A percentile compares a stretch with the other conserved stretches of the same genome.
phyloP scores from a whole-genome alignment of 2,113 vertebrate genomes.

The Aptenodytes forsteri region DNA sequence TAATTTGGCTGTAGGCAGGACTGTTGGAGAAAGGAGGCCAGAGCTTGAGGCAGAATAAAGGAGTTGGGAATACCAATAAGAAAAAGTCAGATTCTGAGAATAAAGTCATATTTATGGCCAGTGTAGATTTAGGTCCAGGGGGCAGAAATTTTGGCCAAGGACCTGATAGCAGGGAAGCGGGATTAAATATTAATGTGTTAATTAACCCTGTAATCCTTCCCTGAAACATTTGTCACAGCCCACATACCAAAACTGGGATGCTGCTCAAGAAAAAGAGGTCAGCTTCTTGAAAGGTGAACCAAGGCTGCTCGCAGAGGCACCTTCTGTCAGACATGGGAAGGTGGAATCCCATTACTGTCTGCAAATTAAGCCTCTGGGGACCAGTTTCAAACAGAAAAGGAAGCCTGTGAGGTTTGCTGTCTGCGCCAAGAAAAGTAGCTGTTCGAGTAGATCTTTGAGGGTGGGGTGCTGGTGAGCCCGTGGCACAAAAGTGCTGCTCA shows the following conservation, averaged over 20 bases:
- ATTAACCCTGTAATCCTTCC: slow-evolving; percentile 28
- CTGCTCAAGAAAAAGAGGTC: slow-evolving; percentile 40
- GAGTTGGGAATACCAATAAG: not conserved
- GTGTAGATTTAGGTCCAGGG: not conserved
- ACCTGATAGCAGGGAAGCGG: not conserved
- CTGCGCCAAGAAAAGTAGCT: not conserved
- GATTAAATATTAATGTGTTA: slow-evolving; percentile 20
- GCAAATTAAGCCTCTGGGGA: slow-evolving; percentile 61
- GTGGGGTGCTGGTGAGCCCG: not conserved
- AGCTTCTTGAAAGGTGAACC: slow-evolving; percentile 49
- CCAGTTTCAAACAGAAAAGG: not conserved
- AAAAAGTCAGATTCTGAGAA: not conserved
- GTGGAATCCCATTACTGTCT: slow-evolving; percentile 53
- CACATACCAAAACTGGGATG: not conserved
- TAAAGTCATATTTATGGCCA: not conserved
- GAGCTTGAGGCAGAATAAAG: not conserved
- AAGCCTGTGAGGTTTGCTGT: slow-evolving; percentile 23
- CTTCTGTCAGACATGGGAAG: slow-evolving; percentile 49
- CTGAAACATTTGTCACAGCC: slow-evolving; percentile 1
- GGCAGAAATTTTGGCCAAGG: not conserved
- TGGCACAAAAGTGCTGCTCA: not conserved
- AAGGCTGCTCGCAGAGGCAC: not conserved
- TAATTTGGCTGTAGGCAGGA: not conserved
- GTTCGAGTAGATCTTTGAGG: not conserved
- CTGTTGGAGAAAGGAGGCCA: not conserved